phyloP scores from a whole-genome alignment of 2,113 vertebrate species.

The Marmota monax region DNA sequence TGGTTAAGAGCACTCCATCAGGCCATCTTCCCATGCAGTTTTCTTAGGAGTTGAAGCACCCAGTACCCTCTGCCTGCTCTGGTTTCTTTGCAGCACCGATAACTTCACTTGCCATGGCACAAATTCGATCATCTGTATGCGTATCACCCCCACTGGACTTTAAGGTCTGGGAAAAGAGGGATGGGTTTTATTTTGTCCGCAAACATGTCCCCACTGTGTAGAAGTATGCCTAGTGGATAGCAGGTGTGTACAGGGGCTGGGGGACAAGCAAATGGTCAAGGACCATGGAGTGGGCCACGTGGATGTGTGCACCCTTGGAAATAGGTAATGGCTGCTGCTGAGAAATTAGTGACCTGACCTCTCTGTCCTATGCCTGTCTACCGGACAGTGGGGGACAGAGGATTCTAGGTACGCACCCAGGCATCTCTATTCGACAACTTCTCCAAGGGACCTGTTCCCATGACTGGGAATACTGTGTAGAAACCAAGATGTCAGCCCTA shows the following conservation, averaged over 20 bases:
- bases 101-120: background rate
- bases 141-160: rapidly evolving
- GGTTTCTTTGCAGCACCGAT: background rate
- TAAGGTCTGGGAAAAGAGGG: background rate
- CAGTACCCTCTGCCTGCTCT: rapidly evolving
- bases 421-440: background rate
- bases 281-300: rapidly evolving
- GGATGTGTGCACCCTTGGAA: background rate
- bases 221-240: background rate
- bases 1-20: background rate
- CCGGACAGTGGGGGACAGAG: background rate
- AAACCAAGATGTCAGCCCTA: background rate
- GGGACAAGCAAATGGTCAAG: background rate
- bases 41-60: background rate
- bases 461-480: background rate
- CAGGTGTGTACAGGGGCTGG: rapidly evolving
- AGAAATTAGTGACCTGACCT: background rate
- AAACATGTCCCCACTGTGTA: background rate
- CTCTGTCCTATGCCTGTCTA: background rate
- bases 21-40: rapidly evolving
- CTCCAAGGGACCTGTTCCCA: background rate
- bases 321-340: too few relatives aligned
- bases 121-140: rapidly evolving
- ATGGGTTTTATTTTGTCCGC: background rate
- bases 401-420: background rate